Evolutionary conservation across 2,797 vertebrate genomes (phyloP), one percentile per base, ranked within the genome.

Genomic region (Helostoma temminkii): DNA sequence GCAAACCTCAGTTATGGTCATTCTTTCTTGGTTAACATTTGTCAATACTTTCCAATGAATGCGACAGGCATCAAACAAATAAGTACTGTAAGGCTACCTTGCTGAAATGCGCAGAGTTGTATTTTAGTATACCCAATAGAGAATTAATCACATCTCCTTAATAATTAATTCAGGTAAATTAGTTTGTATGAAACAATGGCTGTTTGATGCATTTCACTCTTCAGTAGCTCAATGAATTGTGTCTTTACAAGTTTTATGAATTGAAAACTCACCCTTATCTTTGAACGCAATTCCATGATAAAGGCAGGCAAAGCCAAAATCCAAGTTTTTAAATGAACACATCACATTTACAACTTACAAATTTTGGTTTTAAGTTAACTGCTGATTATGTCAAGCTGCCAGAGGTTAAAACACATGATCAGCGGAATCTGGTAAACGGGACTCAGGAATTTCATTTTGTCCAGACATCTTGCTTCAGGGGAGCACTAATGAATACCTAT

Each of bases 1-100:
- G n/a, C 12, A n/a, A 37, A 24, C 9, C 47, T 49, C 3, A 45
- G 9, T 46, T 42, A 6, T 24, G 1, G 0, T 10, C 15, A 39
- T 19, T 28, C 5, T 61, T 81, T 48, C 47, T 55, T 18, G 42
- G 34, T 36, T 66, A 19, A 74, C 53, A 28, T 60, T 34, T 52
- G 21, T 22, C 25, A 18, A 45, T 19, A 9, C 21, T 22, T 25
- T 48, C 25, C 9, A 54, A 9, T 28, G 15, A 80, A 45, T 36
- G 39, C 26, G 7, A 36, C 0, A 1, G 11, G 25, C 15, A 47
- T n/a, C 6, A n/a, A 14, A 54, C 16, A 61, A 47, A 48, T 10
- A 30, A 8, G 0, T 48, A 9, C 1, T 22, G 2, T 18, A 26
- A 46, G 6, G 3, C 10, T 15, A 66, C 21, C 9, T 43, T 28